Base-by-base conservation (phyloP, 1,140 invertebrate species). In the Vanessa tameamea region DNA sequence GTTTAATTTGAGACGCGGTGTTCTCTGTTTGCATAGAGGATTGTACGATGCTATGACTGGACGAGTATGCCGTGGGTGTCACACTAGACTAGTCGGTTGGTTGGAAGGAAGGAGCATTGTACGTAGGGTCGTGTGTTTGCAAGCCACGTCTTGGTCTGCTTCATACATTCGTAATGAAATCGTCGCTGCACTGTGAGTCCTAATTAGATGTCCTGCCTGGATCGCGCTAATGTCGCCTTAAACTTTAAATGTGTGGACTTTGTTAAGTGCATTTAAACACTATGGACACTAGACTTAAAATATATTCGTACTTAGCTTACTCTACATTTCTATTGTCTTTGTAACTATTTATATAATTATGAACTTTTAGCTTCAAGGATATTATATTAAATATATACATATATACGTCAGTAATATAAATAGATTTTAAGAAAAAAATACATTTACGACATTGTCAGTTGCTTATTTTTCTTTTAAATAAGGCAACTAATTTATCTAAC, bases 161-260 rank as follows among this genome's bases (percentile, higher is more conserved):
- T 89, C 87, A 90, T 90, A 87, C 86, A 90, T 89, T 87, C 73
- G 82, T 89, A 90, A 92, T 92, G 87, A 86, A 86, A 87, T 85
- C 85, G 84, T 87, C 83, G 81, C 75, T 51, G 78, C 78, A 78
- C 81, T 78, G 57, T 53, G 71, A 75, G 73, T 82, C 80, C 83
- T 89, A 91, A 91, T 91, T 87, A 88, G 83, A 87, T 75, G 75
- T 79, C 51, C 76, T 81, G 71, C 78, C 71, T 69, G 69, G 76
- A 65, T 71, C 63, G 76, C 64, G 75, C 70, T 75, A 82, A 80
- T 73, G 72, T 71, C 55, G 64, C 69, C 75, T 80, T 83, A 73
- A 75, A 65, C 75, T 71, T 78, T 53, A 53, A 78, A 69, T 80
- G 78, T 73, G 66, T 61, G 48, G 64, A 76, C 74, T 77, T 75